Conservation (phyloP, 2,113 vertebrate species). For the Antigone vipio region DNA sequence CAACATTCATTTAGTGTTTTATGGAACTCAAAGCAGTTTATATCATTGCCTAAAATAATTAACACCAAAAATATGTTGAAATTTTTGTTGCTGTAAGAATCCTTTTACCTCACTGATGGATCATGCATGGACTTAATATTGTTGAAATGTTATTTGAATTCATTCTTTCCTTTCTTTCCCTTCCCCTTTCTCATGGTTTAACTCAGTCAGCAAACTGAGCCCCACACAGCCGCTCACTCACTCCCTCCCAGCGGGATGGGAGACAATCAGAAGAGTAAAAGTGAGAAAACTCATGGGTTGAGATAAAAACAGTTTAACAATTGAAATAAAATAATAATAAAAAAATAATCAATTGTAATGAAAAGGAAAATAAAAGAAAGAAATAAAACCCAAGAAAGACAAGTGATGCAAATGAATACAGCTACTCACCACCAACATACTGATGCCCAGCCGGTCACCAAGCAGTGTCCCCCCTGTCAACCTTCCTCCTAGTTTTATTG, state of each 20-base stretch:
- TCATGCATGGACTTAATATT: not conserved
- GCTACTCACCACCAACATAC: accelerated
- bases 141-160: not conserved
- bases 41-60: not conserved
- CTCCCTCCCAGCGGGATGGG: accelerated
- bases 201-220: not conserved
- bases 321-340: not conserved
- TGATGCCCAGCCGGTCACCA: accelerated
- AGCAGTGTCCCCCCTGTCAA: accelerated
- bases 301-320: not conserved
- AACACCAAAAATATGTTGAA: not conserved
- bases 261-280: not conserved
- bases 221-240: not conserved
- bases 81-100: not conserved
- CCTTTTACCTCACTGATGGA: not conserved
- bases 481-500: not conserved
- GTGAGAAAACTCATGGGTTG: not conserved
- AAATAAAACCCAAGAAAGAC: not conserved
- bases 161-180: not conserved
- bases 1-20: not conserved
- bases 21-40: not conserved
- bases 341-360: not conserved
- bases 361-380: not conserved
- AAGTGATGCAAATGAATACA: not conserved
- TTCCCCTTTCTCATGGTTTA: not conserved